A percentile compares a stretch with the other conserved stretches of the same genome.
Evolutionary conservation across 2,888 invertebrate genomes (phyloP).

Genomic region (Gastrophysa polygoni): DNA sequence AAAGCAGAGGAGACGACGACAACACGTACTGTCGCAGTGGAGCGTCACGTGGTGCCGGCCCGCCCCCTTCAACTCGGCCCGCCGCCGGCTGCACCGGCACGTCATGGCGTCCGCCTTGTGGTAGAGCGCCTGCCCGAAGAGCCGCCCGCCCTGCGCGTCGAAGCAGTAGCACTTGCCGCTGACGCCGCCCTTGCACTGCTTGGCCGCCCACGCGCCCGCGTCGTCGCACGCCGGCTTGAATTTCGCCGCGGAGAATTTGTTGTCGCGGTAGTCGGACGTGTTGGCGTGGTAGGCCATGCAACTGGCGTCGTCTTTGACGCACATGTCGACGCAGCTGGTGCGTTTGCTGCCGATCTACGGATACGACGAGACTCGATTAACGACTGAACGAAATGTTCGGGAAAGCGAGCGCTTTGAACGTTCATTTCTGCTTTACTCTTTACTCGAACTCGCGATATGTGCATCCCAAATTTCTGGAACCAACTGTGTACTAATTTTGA

Average conservation of each 20-base stretch:
- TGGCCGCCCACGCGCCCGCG: conserved; percentile 66
- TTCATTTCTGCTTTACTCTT: no score
- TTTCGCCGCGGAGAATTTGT: conserved; percentile 36
- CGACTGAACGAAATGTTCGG: no score
- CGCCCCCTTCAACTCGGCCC: conserved; percentile 61
- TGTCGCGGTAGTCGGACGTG: conserved; percentile 31
- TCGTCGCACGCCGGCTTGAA: conserved; percentile 61
- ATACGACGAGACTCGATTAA: no score
- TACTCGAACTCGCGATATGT: no score
- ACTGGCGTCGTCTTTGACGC: conserved; percentile 23
- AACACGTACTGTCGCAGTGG: conserved; percentile 68
- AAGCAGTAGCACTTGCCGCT: conserved; percentile 74
- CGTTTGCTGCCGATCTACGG: no score
- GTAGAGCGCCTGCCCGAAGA: conserved; percentile 71
- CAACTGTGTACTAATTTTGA: no score
- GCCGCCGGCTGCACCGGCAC: conserved; percentile 70
- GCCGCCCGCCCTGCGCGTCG: conserved; percentile 64
- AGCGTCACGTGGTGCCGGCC: conserved; percentile 61
- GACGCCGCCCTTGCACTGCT: conserved; percentile 71
- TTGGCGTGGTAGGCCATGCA: conserved; percentile 45
- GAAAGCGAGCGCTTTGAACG: no score
- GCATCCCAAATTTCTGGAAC: no score
- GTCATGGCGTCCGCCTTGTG: conserved; percentile 66
- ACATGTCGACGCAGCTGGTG: conserved; percentile 22
- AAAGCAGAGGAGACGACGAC: no score